Conservation (phyloP, 2,113 vertebrate species). For the Gallinago jamesoni region DNA sequence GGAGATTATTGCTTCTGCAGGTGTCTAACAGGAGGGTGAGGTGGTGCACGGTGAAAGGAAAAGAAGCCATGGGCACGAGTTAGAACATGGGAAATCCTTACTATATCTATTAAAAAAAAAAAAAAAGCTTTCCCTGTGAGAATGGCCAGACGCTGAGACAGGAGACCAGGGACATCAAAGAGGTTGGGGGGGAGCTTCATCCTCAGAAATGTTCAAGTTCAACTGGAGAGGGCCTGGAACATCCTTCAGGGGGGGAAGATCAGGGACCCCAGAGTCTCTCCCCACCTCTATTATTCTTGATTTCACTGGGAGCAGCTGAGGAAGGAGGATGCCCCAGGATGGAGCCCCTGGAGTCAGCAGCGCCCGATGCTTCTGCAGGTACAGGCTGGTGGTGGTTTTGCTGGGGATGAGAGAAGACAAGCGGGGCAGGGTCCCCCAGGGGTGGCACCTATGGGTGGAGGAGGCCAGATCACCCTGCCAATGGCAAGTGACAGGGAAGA, state of each 20-base stretch:
- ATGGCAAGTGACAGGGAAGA: too few species aligned
- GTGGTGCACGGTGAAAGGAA: not conserved
- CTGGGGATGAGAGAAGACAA: not conserved
- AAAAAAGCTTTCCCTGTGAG: not conserved
- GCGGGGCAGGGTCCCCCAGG: not conserved
- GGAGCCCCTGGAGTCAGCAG: not conserved
- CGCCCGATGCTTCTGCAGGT: not conserved
- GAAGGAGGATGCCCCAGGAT: not conserved
- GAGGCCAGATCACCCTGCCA: too few species aligned
- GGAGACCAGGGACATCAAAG: not conserved
- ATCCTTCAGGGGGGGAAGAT: too few species aligned
- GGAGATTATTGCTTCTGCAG: not conserved
- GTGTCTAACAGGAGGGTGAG: not conserved
- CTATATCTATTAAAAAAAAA: too few species aligned
- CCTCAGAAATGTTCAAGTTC: not conserved
- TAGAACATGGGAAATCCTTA: not conserved
- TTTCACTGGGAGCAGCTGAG: not conserved
- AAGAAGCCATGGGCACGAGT: not conserved
- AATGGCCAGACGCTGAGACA: not conserved
- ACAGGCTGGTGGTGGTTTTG: not conserved
- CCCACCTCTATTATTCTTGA: not conserved
- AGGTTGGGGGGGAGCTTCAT: not conserved
- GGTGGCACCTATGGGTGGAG: not conserved
- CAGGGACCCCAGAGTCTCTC: not conserved
- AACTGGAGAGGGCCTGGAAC: not conserved